Evolutionary conservation across 1,140 invertebrate genomes (phyloP), one percentile per base, ranked within the genome.

Genomic region (Drosophila guanche): DNA sequence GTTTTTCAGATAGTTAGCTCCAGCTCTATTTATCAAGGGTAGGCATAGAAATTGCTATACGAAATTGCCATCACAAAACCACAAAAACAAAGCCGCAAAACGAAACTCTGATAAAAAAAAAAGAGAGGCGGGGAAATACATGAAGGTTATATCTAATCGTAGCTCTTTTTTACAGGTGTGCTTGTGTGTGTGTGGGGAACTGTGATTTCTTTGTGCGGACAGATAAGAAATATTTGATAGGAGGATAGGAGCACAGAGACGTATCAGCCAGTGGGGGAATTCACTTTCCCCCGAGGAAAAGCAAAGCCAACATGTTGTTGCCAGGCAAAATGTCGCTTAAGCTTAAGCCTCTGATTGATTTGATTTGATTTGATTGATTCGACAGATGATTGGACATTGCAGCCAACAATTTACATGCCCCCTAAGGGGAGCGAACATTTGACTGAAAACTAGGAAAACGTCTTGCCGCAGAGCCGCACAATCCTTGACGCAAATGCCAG

Each of bases 131-230:
- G 41, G 27, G 23, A 61, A 48, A 48, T 47, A 45, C 59, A 22
- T 40, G 29, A 8, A 29, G 53, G 71, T 59, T 37, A 54, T 75
- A 75, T 75, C 71, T 75, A 75, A 75, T 75, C 71, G 48, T 27
- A 5, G 60, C 54, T 58, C 16, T 47, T 27, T 45, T 48, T 72
- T 27, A 37, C 50, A 47, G 43, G 50, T 72, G 69, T 25, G 37
- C 50, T 14, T 23, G 14, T 59, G 12, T 52, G 60, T 62, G 37
- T 23, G 50, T 2, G 14, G 33, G 75, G 70, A 74, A 58, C 71
- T 75, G 71, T 73, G 70, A 73, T 73, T 73, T 73, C 59, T 73
- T 55, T 65, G 58, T 56, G 33, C 33, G 14, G 14, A 42, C 40
- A 65, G 59, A 74, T 74, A 74, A 63, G 51, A 65, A 52, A 57